Evolutionary conservation across 2,113 vertebrate genomes (phyloP).

Genomic region (Cranoglanis bouderius): DNA sequence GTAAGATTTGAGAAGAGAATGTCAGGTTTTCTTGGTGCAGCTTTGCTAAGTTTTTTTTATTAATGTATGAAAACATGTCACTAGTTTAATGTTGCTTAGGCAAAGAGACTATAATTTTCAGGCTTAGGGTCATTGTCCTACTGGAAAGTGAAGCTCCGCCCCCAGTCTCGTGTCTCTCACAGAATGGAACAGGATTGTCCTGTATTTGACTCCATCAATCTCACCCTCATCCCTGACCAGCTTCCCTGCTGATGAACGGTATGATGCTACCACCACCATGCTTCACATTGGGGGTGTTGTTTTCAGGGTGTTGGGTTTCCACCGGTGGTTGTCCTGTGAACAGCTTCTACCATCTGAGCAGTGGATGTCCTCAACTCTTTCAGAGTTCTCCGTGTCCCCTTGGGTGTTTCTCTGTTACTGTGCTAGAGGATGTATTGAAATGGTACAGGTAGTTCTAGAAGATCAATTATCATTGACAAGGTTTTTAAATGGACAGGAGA

Average conservation of each 20-base stretch:
- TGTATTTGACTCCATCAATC: neutral
- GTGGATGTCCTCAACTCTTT: neutral
- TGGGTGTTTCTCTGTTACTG: neutral
- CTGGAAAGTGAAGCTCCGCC: neutral
- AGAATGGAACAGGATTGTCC: neutral
- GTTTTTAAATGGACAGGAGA: neutral
- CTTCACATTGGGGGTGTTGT: neutral
- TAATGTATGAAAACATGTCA: neutral
- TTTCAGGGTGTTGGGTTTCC: neutral
- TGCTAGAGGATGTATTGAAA: neutral
- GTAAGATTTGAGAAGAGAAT: neutral
- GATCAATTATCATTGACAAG: neutral
- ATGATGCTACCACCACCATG: neutral
- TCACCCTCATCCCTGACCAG: neutral
- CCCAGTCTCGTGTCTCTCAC: neutral
- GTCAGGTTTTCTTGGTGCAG: neutral
- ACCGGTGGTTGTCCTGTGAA: neutral
- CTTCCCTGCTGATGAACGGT: neutral
- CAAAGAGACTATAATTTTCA: neutral
- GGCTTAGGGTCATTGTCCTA: neutral
- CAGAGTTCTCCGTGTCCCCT: neutral
- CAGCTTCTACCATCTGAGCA: neutral
- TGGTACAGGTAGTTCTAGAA: neutral
- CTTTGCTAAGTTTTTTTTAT: neutral
- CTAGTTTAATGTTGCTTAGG: neutral